Evolutionary conservation across 2,113 vertebrate genomes (phyloP), one percentile per base, ranked within the genome.

Genomic region (Muscicapa adusta): DNA sequence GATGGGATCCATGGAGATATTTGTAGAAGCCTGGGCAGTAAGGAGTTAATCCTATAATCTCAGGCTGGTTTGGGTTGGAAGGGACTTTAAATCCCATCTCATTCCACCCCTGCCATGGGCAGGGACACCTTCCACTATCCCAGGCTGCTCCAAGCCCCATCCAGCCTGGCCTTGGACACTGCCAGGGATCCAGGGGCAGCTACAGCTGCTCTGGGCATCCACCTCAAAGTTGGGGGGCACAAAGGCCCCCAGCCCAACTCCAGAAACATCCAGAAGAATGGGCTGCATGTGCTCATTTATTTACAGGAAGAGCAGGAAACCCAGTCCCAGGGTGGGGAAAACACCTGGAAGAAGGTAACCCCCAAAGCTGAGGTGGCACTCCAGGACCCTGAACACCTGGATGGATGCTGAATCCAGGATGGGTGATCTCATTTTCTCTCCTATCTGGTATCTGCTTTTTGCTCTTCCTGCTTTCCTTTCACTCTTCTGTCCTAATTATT

Each of bases 1-100:
- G 1, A 67, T 5, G 34, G 43, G 4, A 31, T 31, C 72, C 54
- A 16, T 10, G 34, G 34, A 50, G 33, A 62, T 1, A 31, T 66
- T 16, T 45, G 18, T 16, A 36, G 51, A 43, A 23, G 8, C 18
- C 33, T 38, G 45, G 43, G 36, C 60, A 81, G 24, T 45, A 47
- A 47, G 24, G 61, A 60, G 12, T 81, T 45, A n/a, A 81, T 67
- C 43, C 13, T 53, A 58, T 18, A 80, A 58, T 43, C 8, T 15
- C 23, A 17, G 45, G 2, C 38, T 51, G 10, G 24, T 29, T 8
- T 74, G 68, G 28, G 5, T 1, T 74, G 61, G n/a, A 34, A 29
- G 3, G 9, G 19, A 53, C n/a, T 12, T 58, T 0, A 45, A 60
- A 60, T 0, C 5, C 9, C 36, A n/a, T 4, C 33, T 8, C 36